Evolutionary conservation across 2,888 invertebrate genomes (phyloP).

Genomic region (Agonopterix arenella): DNA sequence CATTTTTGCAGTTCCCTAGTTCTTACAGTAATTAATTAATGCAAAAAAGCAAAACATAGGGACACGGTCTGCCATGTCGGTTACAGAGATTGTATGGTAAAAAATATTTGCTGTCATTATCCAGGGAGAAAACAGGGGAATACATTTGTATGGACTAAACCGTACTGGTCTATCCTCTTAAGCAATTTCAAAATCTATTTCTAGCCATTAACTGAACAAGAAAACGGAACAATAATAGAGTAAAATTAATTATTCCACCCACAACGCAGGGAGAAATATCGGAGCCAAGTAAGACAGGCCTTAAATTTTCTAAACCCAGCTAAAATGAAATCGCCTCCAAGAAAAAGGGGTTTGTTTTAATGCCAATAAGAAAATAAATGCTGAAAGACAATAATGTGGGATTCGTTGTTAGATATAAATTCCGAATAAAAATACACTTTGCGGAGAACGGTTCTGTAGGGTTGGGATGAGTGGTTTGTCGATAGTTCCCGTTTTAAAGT

Average conservation of each 20-base stretch:
- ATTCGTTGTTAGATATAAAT: conserved; percentile 72
- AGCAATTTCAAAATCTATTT: conserved; percentile 23
- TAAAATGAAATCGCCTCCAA: conserved; percentile 70
- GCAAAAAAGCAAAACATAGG: no score
- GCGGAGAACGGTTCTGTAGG: conserved; percentile 31
- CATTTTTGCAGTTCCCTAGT: no score
- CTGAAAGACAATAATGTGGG: conserved; percentile 73
- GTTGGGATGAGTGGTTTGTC: conserved; percentile 18
- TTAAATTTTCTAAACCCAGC: conserved; percentile 74
- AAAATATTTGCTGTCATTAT: no score
- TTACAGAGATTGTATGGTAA: no score
- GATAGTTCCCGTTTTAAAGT: not conserved
- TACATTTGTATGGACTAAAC: no score
- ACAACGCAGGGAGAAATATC: conserved; percentile 40
- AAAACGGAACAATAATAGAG: conserved; percentile 62
- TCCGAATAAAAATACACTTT: conserved; percentile 69
- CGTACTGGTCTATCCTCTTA: no score
- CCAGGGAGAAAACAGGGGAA: no score
- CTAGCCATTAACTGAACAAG: conserved; percentile 55
- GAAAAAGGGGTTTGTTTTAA: conserved; percentile 76
- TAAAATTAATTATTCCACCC: conserved; percentile 70
- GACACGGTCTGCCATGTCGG: no score
- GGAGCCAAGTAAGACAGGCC: conserved; percentile 54
- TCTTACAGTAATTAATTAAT: no score
- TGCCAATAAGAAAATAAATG: conserved; percentile 75